A percentile compares a stretch with the other conserved stretches of the same genome.
Conservation (phyloP, 2,797 vertebrate genomes). For the Bradypus variegatus region DNA sequence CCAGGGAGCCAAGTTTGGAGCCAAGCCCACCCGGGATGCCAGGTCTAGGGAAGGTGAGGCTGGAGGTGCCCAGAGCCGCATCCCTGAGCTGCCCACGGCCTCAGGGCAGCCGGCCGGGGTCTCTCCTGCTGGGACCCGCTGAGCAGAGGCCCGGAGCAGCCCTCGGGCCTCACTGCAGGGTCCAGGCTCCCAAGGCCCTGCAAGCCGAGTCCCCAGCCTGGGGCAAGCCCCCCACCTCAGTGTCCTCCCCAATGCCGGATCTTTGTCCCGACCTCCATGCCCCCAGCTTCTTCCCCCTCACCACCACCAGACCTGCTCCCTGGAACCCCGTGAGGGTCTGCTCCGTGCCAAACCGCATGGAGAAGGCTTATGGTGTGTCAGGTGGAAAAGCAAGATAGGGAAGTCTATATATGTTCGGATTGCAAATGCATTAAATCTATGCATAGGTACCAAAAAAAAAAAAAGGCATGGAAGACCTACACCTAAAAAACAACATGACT, state of each 20-base stretch:
- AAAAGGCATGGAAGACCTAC: background rate
- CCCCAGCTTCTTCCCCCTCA: background rate
- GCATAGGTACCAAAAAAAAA: background rate
- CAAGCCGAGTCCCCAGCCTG: background rate
- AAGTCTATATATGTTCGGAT: background rate
- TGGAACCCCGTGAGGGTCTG: too few species aligned
- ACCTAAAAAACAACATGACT: accelerated
- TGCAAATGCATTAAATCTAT: background rate
- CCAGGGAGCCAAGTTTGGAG: background rate
- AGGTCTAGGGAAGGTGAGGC: background rate
- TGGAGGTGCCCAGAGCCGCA: background rate
- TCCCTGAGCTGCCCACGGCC: background rate
- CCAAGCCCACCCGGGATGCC: background rate
- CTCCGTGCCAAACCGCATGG: background rate
- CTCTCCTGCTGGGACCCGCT: background rate
- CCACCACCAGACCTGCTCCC: too few species aligned
- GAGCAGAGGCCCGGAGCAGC: background rate
- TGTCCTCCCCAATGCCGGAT: background rate
- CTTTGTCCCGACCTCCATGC: background rate
- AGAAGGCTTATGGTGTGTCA: background rate
- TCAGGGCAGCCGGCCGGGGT: too few species aligned
- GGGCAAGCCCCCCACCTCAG: too few species aligned
- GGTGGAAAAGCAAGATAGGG: background rate
- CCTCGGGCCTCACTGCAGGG: background rate
- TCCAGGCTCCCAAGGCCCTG: background rate